phyloP scores from a whole-genome alignment of 2,797 vertebrate genomes.

The Siniperca undulata region DNA sequence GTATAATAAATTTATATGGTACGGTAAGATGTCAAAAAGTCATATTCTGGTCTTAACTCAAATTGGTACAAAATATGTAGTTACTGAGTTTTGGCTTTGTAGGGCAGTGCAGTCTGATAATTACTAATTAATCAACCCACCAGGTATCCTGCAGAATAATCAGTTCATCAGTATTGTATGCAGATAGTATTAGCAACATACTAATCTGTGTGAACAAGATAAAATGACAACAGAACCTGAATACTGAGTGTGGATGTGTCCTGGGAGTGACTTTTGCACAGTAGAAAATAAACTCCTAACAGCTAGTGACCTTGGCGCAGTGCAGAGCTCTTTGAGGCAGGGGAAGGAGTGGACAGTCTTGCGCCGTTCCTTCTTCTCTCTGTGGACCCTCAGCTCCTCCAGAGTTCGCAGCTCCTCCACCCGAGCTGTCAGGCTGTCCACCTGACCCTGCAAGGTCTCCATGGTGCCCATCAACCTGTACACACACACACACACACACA shows the following conservation, averaged over 20 bases:
- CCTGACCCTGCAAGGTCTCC: conserved; percentile 93
- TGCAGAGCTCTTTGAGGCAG: conserved; percentile 95
- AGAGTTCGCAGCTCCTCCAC: conserved; percentile 93
- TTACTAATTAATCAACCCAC: not conserved
- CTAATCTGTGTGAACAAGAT: not conserved
- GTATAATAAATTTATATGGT: not conserved
- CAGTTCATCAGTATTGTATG: not conserved
- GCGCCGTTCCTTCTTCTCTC: conserved; percentile 94
- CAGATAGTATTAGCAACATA: not conserved
- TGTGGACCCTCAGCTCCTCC: conserved; percentile 91
- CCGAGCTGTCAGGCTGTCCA: conserved; percentile 92
- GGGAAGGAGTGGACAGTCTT: conserved; percentile 97
- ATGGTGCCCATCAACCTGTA: conserved; percentile 92
- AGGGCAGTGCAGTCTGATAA: not conserved
- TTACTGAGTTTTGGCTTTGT: not conserved
- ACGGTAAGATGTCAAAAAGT: not conserved
- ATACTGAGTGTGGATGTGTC: not conserved
- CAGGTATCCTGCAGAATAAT: not conserved
- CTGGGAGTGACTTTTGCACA: not conserved
- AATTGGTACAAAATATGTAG: not conserved
- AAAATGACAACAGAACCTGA: not conserved
- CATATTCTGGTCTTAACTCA: not conserved
- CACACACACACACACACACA: conserved; percentile 29
- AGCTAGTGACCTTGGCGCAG: conserved; percentile 87
- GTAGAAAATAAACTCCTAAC: not conserved